phyloP scores from a whole-genome alignment of 2,113 vertebrate species.

The Anarhynchus alexandrinus region DNA sequence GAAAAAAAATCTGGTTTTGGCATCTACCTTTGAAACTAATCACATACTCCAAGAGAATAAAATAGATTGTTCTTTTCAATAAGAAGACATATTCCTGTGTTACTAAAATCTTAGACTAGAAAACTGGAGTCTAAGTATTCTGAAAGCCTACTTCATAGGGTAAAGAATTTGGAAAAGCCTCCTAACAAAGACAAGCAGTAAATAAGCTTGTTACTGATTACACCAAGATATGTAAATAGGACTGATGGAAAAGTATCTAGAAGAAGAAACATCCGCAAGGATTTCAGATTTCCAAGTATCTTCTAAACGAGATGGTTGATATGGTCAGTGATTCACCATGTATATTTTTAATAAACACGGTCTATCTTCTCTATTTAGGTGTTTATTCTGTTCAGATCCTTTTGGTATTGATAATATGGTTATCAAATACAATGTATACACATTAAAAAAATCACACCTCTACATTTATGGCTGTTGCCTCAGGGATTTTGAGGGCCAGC shows the following conservation, averaged over 20 bases:
- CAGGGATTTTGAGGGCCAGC: neutral
- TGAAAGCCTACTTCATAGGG: neutral
- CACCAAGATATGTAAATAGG: neutral
- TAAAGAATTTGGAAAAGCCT: neutral
- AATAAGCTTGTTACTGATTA: neutral
- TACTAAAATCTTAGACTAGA: neutral
- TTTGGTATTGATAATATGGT: neutral
- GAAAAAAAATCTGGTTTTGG: neutral
- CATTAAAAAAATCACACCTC: neutral
- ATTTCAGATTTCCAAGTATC: neutral
- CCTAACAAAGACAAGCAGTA: neutral
- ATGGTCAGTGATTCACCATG: neutral
- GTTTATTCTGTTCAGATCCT: neutral
- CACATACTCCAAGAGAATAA: neutral
- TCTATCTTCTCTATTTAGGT: neutral
- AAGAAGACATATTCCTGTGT: neutral
- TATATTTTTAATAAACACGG: neutral
- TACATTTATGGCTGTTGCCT: neutral
- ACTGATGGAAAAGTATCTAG: neutral
- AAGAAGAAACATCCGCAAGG: neutral
- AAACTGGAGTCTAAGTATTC: neutral
- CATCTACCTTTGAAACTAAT: neutral
- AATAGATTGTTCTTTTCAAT: neutral
- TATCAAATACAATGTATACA: neutral
- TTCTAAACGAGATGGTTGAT: neutral